These are phyloP conservation scores for Hylaea fasciaria DNA, from an alignment of 2,888 invertebrate genomes.

Conservation along the genomic window DNA sequence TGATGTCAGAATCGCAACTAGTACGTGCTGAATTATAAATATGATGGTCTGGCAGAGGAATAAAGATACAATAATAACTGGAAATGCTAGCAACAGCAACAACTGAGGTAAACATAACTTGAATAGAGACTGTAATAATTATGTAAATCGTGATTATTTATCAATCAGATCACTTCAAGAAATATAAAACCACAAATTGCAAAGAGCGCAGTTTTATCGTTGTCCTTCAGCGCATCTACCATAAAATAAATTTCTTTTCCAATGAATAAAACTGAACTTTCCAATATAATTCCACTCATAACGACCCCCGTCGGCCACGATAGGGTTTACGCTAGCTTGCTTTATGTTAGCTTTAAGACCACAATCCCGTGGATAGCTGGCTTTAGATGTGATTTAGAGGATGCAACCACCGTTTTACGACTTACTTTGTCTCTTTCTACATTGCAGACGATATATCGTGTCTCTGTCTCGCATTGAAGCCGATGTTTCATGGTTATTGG, in stretches of 20 bases:
- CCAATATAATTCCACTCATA: constrained; percentile 39
- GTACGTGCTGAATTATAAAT: too few relatives aligned
- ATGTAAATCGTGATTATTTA: too few relatives aligned
- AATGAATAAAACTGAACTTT: constrained; percentile 35
- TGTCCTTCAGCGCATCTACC: constrained; percentile 2
- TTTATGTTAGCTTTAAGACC: constrained; percentile 38
- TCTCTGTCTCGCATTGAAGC: constrained; percentile 23
- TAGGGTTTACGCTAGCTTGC: constrained; percentile 35
- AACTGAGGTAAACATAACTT: too few relatives aligned
- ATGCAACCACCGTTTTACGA: constrained; percentile 41
- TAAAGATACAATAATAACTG: too few relatives aligned
- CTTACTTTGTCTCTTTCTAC: constrained; percentile 26
- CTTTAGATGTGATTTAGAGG: constrained; percentile 43
- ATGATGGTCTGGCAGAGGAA: too few relatives aligned
- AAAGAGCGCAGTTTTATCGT: background rate
- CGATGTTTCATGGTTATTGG: constrained; percentile 28
- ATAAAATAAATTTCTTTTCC: constrained; percentile 31
- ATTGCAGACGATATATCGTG: constrained; percentile 20
- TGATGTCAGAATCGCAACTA: too few relatives aligned
- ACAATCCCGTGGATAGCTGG: constrained; percentile 39
- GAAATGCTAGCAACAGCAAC: too few relatives aligned
- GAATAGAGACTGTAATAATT: too few relatives aligned
- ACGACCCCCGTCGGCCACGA: constrained; percentile 26
- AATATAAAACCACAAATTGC: background rate
- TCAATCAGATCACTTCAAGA: too few relatives aligned